Percentiles rank a stretch among this genome's conserved stretches.
phyloP scores from a whole-genome alignment of 2,888 invertebrate genomes.

The Camponotus fellah region DNA sequence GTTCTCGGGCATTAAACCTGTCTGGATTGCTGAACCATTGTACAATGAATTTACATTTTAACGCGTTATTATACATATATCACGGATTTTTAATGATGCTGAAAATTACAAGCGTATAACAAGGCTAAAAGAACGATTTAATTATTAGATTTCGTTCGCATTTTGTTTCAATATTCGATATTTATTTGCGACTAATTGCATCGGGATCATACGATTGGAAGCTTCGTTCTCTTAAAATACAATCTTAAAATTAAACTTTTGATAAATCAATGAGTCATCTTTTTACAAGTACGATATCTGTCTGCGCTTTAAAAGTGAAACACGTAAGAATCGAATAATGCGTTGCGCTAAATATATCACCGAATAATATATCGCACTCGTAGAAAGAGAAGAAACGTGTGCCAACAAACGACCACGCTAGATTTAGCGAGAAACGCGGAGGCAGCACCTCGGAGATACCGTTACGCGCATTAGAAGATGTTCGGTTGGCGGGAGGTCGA shows the following conservation, averaged over 20 bases:
- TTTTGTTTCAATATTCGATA: constrained; percentile 19
- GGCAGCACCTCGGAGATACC: constrained; percentile 63
- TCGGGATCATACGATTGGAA: not conserved
- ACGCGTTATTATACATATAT: constrained; percentile 53
- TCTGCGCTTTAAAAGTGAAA: not conserved
- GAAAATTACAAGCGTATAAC: constrained; percentile 28
- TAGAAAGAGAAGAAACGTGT: not conserved
- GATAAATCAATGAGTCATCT: not conserved
- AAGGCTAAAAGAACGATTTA: constrained; percentile 29
- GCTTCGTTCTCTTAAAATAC: not conserved
- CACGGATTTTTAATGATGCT: constrained; percentile 40
- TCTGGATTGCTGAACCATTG: constrained; percentile 42
- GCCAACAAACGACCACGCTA: not conserved
- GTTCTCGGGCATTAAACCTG: constrained; percentile 53
- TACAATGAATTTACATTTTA: constrained; percentile 54
- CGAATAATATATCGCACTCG: not conserved
- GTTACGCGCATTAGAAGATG: constrained; percentile 67
- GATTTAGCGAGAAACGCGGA: constrained; percentile 23
- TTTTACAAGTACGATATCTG: not conserved
- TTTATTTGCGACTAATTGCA: constrained; percentile 18
- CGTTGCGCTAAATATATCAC: not conserved
- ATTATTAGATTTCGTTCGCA: constrained; percentile 11
- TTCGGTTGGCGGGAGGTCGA: constrained; percentile 72
- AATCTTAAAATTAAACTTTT: not conserved
- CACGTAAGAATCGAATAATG: not conserved